Evolutionary conservation across 2,888 invertebrate genomes (phyloP), one percentile per base, ranked within the genome.

Genomic region (Drosophila nigricruria): DNA sequence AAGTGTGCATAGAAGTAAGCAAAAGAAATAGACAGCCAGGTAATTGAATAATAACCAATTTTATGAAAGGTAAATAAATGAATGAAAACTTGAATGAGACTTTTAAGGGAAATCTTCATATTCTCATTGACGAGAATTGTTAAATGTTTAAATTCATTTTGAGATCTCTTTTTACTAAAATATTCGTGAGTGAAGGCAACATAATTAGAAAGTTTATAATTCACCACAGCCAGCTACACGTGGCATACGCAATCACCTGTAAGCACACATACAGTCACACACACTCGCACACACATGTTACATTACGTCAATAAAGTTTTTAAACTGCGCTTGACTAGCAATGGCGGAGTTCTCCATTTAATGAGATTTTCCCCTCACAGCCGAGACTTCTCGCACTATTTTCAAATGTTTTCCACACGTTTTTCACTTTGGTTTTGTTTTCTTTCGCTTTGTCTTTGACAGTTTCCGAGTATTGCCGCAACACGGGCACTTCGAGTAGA

Each of bases 401-500:
- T 30, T 8, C 20, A 32, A 53, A 8, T n/a, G n/a, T 23, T 49
- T 61, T 52, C 16, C 16, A 36, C 20, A 56, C 34, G 23, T 20
- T 52, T 52, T n/a, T 36, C 32, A 52, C n/a, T 36, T 23, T n/a
- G 50, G 20, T 6, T 34, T 36, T 18, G n/a, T n/a, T 30, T 9
- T 16, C 23, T 53, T 50, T 59, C n/a, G 43, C 42, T 27, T 23
- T 53, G 8, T 42, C n/a, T 23, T 43, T 52, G 23, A 52, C 77
- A 93, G 94, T 93, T 58, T 94, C 94, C 12, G 94, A 94, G 81
- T 92, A 92, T 76, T 90, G 91, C 73, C 91, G 93, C 40, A 92
- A 92, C 66, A 91, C 92, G 30, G 90, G 91, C 36, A 82, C 89
- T 49, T 92, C 91, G 23, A 92, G 92, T 30, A 90, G 93, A 4